Conservation (phyloP, 2,113 vertebrate species). For the Pangasianodon hypophthalmus region DNA sequence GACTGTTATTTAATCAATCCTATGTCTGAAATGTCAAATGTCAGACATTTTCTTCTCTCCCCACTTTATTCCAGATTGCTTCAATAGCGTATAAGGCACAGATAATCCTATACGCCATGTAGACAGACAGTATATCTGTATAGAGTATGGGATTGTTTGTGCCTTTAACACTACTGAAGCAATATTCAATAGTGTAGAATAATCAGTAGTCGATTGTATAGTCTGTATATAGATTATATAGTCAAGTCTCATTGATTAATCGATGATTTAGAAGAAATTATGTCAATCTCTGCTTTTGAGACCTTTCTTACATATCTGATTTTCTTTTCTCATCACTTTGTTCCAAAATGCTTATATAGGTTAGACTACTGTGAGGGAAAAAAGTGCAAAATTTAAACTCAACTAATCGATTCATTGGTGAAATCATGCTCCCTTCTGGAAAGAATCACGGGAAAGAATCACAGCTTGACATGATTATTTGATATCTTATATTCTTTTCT, state of each 20-base stretch:
- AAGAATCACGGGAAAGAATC: not conserved
- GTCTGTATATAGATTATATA: too few species aligned
- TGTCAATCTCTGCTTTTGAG: not conserved
- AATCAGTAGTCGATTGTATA: too few species aligned
- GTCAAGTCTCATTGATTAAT: not conserved
- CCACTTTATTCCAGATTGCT: not conserved
- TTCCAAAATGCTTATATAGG: not conserved
- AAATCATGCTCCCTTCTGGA: not conserved
- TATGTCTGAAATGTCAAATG: too few species aligned
- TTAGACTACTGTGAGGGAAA: not conserved
- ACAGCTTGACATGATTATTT: not conserved
- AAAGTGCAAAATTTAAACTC: not conserved
- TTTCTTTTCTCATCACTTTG: not conserved
- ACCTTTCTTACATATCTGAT: not conserved
- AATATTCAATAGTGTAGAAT: too few species aligned
- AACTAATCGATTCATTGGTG: not conserved
- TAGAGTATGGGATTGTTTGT: too few species aligned
- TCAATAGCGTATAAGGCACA: not conserved
- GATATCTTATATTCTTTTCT: not conserved
- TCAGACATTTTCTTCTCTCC: too few species aligned
- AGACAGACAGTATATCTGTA: not conserved
- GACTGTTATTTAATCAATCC: too few species aligned
- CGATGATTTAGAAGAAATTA: not conserved
- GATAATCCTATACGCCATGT: not conserved
- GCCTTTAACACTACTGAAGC: too few species aligned